Evolutionary conservation across 1,140 invertebrate genomes (phyloP), one percentile per base, ranked within the genome.

Genomic region (Protaetia brevitarsis): DNA sequence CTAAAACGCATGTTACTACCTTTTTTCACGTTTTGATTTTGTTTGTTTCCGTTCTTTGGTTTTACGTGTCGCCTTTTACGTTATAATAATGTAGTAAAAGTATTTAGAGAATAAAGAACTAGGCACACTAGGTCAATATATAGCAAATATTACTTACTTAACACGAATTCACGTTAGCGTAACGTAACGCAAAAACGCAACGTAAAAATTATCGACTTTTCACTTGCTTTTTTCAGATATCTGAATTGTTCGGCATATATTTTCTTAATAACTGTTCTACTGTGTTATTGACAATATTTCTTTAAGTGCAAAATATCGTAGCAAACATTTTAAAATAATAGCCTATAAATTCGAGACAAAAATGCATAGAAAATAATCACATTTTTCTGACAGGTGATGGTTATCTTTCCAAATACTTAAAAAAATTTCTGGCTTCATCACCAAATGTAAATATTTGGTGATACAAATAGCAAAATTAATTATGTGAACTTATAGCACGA

Each of bases 71-170:
- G 34, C 16, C n/a, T n/a, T 13, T 31, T 31, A 19, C 29, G 21
- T 34, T 31, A 31, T 21, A 6, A 61, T 61, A n/a, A n/a, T n/a
- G n/a, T n/a, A n/a, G 59, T 61, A 61, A 61, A 61, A 61, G 34
- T 61, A 34, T 31, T 61, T 61, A 51, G 41, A 63, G 30, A 61
- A 45, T 28, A 69, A 69, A 64, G 29, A 69, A 67, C 68, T 69
- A 69, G 68, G 68, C 68, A 69, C 68, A 66, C 68, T 69, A 69
- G 68, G 68, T 69, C 57, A 51, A 51, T 51, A 51, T 51, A 69
- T 69, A 69, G 68, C 68, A 69, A 69, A 69, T 65, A 60, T 68
- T 65, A 65, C 63, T 68, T 68, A 64, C 36, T 29, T 59, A 59
- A 59, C 27, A 59, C 57, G 57, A 29, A 13, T 59, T 59, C 26